A percentile compares a stretch with the other conserved stretches of the same genome.
Conservation (phyloP, 2,797 vertebrate genomes). For the Oreochromis mossambicus region DNA sequence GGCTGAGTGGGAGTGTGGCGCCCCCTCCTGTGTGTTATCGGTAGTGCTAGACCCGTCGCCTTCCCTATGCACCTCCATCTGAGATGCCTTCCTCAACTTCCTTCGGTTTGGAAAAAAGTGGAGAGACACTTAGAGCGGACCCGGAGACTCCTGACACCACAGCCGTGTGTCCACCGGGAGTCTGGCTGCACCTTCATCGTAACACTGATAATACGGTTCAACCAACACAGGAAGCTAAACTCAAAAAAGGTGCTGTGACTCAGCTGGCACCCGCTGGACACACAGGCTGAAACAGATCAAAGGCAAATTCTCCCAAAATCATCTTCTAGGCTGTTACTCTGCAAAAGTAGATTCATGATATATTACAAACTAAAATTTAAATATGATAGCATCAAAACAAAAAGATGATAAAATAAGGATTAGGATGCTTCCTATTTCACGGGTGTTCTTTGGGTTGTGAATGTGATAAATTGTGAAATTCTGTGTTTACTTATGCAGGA, state of each 20-base stretch:
- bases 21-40: constrained; percentile 96
- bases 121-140: constrained; percentile 58
- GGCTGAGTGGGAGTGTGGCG: constrained; percentile 83
- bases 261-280: constrained; percentile 15
- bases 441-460: neutral
- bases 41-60: constrained; percentile 98
- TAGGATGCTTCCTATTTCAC: neutral
- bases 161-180: constrained; percentile 17
- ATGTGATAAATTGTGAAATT: neutral
- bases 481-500: neutral
- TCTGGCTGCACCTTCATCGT: neutral
- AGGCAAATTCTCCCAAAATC: neutral
- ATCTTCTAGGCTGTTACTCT: neutral
- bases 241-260: neutral
- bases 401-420: neutral
- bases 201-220: neutral
- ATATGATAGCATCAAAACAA: neutral
- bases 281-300: neutral
- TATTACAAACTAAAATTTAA: neutral
- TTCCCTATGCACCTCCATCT: constrained; percentile 99
- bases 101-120: constrained; percentile 87
- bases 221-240: neutral
- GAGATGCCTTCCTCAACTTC: constrained; percentile 98
- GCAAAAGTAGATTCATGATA: neutral
- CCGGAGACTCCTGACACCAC: constrained; percentile 7